A percentile compares a stretch with the other conserved stretches of the same genome.
These are phyloP conservation scores for Eueides isabella DNA, from an alignment of 1,140 invertebrate genomes.

Conservation along the genomic window DNA sequence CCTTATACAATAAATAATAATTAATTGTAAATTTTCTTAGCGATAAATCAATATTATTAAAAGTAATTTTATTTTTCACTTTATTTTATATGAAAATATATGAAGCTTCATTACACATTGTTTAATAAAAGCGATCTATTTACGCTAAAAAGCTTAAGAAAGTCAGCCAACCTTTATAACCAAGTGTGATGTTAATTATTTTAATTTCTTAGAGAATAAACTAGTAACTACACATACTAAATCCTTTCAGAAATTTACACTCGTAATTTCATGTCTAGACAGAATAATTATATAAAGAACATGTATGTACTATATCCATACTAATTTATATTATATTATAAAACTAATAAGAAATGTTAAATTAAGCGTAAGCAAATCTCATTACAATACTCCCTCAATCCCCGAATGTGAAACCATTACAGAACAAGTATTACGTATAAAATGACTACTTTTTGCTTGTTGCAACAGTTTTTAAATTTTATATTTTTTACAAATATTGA, in stretches of 20 bases:
- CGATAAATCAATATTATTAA: no score
- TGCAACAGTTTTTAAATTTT: neutral
- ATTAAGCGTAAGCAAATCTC: slow-evolving; percentile 6
- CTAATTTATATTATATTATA: neutral
- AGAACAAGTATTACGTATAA: neutral
- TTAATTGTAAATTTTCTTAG: no score
- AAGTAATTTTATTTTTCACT: no score
- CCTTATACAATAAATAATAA: no score
- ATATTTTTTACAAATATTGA: neutral
- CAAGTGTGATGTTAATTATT: neutral
- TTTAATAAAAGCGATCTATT: no score
- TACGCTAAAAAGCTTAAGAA: neutral
- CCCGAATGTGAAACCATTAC: neutral
- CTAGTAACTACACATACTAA: neutral
- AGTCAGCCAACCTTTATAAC: neutral
- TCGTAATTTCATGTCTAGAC: neutral
- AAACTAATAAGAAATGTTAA: slow-evolving; percentile 5
- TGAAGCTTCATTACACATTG: no score
- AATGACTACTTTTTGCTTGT: neutral
- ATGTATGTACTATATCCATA: neutral
- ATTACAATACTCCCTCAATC: neutral
- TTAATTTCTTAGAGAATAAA: neutral
- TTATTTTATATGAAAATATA: no score
- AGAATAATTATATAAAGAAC: neutral
- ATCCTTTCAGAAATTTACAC: neutral